Percentiles rank a stretch among this genome's conserved stretches.
phyloP scores from a whole-genome alignment of 2,113 vertebrate genomes.

The Salvelinus namaycush region DNA sequence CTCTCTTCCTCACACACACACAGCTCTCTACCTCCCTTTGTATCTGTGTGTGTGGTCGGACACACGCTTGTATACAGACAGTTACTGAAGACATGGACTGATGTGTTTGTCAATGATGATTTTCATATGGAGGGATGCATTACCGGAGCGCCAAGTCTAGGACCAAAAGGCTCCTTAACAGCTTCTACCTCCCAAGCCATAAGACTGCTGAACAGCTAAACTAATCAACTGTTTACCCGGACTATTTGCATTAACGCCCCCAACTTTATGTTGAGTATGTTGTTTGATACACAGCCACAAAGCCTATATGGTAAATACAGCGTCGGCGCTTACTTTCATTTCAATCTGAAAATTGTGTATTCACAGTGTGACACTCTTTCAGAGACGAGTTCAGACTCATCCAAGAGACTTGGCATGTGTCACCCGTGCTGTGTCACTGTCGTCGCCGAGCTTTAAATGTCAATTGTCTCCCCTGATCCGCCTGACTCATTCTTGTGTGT shows the following conservation, averaged over 20 bases:
- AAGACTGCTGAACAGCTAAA: no score
- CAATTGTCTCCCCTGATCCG: slow-evolving; percentile 46
- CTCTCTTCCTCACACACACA: no score
- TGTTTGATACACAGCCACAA: background rate
- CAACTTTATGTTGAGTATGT: background rate
- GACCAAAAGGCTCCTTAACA: no score
- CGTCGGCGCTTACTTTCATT: background rate
- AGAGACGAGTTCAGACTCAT: background rate
- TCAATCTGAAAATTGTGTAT: background rate
- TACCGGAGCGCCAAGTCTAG: no score
- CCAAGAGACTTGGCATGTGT: slow-evolving; percentile 38
- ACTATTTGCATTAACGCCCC: no score
- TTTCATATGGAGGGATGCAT: slow-evolving; percentile 5
- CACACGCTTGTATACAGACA: no score
- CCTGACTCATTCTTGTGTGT: slow-evolving; percentile 51
- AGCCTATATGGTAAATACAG: background rate
- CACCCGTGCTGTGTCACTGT: slow-evolving; percentile 51
- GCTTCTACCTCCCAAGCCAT: no score
- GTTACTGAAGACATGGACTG: background rate
- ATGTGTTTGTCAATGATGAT: slow-evolving; percentile 1
- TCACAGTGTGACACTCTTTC: background rate
- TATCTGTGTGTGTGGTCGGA: slow-evolving; percentile 44
- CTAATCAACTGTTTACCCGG: no score
- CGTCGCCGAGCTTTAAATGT: slow-evolving; percentile 62
- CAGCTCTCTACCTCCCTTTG: slow-evolving; percentile 12